Evolutionary conservation across 2,888 invertebrate genomes (phyloP).

Genomic region (Eupithecia vulgata): DNA sequence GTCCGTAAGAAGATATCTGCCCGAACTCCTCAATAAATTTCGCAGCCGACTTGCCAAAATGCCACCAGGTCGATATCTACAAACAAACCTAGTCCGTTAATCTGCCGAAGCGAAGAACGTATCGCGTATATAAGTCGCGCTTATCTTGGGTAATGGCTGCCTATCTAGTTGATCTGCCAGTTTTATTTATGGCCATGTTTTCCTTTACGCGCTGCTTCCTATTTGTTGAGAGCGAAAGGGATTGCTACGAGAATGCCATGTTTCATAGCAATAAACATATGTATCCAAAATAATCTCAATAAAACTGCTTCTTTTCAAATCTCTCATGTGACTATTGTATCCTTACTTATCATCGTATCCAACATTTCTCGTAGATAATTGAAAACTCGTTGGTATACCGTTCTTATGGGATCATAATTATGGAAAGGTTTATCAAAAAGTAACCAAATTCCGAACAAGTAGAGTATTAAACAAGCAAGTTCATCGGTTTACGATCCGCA

Average conservation of each 20-base stretch:
- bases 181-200: constrained; percentile 84
- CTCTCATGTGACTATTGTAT: constrained; percentile 2
- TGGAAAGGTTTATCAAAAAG: neutral
- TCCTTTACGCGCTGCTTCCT: constrained; percentile 83
- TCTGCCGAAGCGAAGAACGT: constrained; percentile 76
- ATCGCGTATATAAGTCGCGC: constrained; percentile 80
- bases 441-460: neutral
- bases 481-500: constrained; percentile 1
- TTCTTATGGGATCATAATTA: neutral
- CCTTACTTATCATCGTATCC: neutral
- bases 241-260: constrained; percentile 83
- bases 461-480: neutral
- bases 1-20: constrained; percentile 83
- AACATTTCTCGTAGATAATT: neutral
- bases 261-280: constrained; percentile 83
- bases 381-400: neutral
- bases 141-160: constrained; percentile 82
- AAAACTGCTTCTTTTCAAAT: constrained; percentile 39
- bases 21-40: constrained; percentile 80
- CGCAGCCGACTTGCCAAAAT: constrained; percentile 75
- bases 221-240: constrained; percentile 84
- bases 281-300: constrained; percentile 81
- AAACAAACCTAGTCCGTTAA: constrained; percentile 81
- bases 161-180: constrained; percentile 83
- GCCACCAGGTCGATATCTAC: constrained; percentile 80